Base-by-base conservation (phyloP, 1,140 invertebrate species). In the Drosophila pseudoobscura region DNA sequence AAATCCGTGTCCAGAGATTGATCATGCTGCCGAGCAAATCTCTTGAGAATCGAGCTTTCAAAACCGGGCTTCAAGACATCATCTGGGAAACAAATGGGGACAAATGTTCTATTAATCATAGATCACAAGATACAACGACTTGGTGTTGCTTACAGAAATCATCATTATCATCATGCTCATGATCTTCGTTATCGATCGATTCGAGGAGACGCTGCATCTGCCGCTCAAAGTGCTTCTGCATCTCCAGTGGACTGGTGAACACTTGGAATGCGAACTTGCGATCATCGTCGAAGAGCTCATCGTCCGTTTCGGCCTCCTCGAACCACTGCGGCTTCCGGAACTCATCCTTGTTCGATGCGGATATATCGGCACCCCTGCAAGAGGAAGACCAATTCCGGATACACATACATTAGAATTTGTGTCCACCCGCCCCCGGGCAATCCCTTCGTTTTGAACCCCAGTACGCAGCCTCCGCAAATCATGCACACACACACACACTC, bases 161-260 rank as follows among this genome's bases (percentile, higher is more conserved):
- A 8, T 31, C n/a, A 2, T 53, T 50, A 87, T 89, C 87, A 15
- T 91, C 89, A 41, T 20, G 20, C 1, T 84, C 77, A 13, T 87
- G 83, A n/a, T 91, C 90, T 43, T 85, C 77, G n/a, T 91, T 79
- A 15, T 87, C 83, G 41, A 92, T 70, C 0, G 80, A 85, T 51
- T 92, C 92, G 44, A 91, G 69, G 31, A 92, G 68, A 15, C 90
- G 80, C 53, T 92, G 90, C 87, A 93, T 74, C 66, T 93, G 92
- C 22, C 91, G 77, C 59, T 93, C 92, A 62, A 92, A 93, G 73
- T 92, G 92, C 45, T 85, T 90, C 58, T 92, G 92, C 80, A 93
- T 90, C 78, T 93, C 92, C 50, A 92, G 53, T 0, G 92, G 92
- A 78, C 92, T 92, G 1, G 91, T 90, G 24, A 93, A 93, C 11